Base-by-base conservation (phyloP, 1,140 invertebrate genomes). In the Zaprionus africanus region DNA sequence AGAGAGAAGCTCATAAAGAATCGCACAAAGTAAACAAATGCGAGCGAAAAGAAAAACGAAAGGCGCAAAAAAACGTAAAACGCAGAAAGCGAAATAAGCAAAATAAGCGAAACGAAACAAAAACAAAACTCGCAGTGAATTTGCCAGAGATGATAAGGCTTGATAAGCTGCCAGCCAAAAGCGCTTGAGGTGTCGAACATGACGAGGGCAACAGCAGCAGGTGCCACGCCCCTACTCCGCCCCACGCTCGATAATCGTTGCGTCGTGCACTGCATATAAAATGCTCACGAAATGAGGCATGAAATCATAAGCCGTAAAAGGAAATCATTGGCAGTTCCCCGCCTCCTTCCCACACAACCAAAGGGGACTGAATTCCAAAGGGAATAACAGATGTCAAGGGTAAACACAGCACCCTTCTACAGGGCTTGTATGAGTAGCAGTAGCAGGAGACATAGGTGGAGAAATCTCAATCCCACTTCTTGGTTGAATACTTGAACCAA, bases 81-180 rank as follows among this genome's bases (percentile, higher is more conserved):
- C 41, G 41, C 41, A 43, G 36, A 38, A 38, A 38, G 36, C 13
- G 2, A 38, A 38, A 38, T 38, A 15, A 13, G 36, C 13, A 43
- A 17, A 43, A 43, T n/a, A 46, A 17, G 28, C 15, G 41, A 43
- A 43, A 17, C n/a, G n/a, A 46, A 46, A 46, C 2, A 9, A 41
- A 41, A n/a, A 41, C n/a, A 46, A 46, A 46, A 46, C 41, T 46
- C 6, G n/a, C n/a, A 43, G 31, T 34, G 67, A 69, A 76, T 70
- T 77, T 69, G 71, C 41, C 57, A 60, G 54, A 58, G 63, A 69
- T 83, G 81, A 83, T 79, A 76, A 81, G 78, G 78, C 54, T 71
- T 81, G 78, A 81, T 84, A 74, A 67, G 63, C 63, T 11, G 17
- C 9, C 19, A 24, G 46, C 46, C 46, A 51, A 51, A 51, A 22